phyloP scores from a whole-genome alignment of 2,797 vertebrate genomes.

The Pygocentrus nattereri region DNA sequence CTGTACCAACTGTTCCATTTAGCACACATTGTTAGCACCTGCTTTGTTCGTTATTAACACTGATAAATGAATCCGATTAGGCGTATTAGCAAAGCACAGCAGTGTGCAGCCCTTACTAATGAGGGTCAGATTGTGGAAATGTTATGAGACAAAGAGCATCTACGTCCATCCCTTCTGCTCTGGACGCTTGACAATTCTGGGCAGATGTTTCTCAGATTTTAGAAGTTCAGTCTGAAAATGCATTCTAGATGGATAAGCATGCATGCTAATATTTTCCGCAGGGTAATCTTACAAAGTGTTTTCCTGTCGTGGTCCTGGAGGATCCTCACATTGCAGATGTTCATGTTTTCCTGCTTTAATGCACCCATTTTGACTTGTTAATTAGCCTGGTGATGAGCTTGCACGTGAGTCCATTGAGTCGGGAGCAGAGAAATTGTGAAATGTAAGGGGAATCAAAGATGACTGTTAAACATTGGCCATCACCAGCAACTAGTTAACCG shows the following conservation, averaged over 20 bases:
- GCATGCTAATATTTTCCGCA: background rate
- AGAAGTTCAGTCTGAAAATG: background rate
- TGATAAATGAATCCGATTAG: background rate
- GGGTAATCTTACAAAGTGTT: background rate
- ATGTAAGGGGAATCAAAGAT: background rate
- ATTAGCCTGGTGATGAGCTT: slow-evolving; percentile 1
- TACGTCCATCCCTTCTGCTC: background rate
- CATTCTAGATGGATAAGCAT: too few species aligned
- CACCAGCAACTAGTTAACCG: background rate
- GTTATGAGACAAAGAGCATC: background rate
- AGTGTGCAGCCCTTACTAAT: background rate
- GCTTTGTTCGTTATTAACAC: background rate
- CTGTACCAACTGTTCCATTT: background rate
- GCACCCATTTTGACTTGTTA: background rate
- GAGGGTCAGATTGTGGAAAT: background rate
- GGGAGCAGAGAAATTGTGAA: background rate
- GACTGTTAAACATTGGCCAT: background rate
- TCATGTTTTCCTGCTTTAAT: slow-evolving; percentile 5
- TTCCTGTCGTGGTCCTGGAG: background rate
- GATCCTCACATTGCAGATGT: background rate
- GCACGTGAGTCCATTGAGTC: background rate
- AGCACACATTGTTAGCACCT: slow-evolving; percentile 2
- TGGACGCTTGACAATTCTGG: background rate
- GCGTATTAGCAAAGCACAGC: background rate
- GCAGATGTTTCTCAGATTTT: background rate